Percentiles rank a stretch among this genome's conserved stretches.
phyloP scores from a whole-genome alignment of 2,888 invertebrate species.

The Myopa tessellatipennis region DNA sequence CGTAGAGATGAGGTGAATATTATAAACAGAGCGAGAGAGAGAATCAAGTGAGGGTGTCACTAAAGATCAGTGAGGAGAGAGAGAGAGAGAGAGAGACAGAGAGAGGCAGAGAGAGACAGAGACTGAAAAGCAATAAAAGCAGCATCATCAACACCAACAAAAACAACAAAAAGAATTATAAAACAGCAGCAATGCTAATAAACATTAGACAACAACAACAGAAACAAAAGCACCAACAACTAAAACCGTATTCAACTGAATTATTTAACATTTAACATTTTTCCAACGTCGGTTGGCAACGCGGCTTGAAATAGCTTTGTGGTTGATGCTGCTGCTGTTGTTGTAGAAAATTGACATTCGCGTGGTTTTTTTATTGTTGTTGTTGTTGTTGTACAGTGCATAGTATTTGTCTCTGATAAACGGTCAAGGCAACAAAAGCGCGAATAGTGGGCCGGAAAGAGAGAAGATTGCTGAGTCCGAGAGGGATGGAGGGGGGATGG shows the following conservation, averaged over 20 bases:
- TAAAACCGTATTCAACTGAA: no score
- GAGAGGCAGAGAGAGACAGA: no score
- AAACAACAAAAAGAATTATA: background rate
- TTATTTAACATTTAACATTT: no score
- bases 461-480: background rate
- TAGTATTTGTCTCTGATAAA: constrained; percentile 6
- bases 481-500: background rate
- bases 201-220: no score
- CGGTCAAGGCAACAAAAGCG: constrained; percentile 14
- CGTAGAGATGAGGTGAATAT: background rate
- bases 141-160: background rate
- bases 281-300: no score
- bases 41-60: background rate
- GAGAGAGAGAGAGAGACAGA: no score
- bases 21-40: background rate
- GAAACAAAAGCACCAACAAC: no score
- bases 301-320: no score
- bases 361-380: background rate
- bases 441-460: background rate
- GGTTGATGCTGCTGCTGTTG: no score
- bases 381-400: background rate
- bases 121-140: no score
- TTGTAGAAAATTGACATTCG: background rate
- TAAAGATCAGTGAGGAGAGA: background rate
- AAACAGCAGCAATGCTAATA: no score